phyloP scores from a whole-genome alignment of 2,888 invertebrate species.

The Ectropis crepuscularia region DNA sequence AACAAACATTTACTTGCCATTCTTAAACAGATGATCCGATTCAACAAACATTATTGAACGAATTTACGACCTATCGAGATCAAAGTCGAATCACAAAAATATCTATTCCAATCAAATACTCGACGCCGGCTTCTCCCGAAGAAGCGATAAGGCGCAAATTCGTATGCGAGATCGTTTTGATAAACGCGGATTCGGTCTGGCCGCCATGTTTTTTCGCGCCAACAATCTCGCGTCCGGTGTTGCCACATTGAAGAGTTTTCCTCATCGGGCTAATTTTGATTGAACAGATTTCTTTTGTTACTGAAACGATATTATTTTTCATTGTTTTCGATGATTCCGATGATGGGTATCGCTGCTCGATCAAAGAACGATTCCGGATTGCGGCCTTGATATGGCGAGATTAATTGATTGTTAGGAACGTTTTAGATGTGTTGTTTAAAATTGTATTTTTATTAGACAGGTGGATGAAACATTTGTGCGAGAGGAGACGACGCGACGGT shows the following conservation, averaged over 20 bases:
- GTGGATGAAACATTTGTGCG: conserved; percentile 28
- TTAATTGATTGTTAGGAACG: conserved; percentile 57
- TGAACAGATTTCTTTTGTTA: conserved; percentile 62
- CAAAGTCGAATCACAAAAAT: conserved; percentile 71
- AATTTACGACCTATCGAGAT: conserved; percentile 76
- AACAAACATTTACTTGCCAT: conserved; percentile 80
- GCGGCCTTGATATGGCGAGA: conserved; percentile 48
- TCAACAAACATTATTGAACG: conserved; percentile 75
- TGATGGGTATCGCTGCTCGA: conserved; percentile 56
- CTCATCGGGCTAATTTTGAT: conserved; percentile 66
- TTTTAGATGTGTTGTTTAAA: conserved; percentile 53
- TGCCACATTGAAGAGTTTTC: conserved; percentile 63
- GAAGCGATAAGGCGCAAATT: conserved; percentile 59
- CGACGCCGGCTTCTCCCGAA: conserved; percentile 50
- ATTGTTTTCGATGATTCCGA: conserved; percentile 45
- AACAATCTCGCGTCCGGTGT: conserved; percentile 62
- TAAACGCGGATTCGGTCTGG: conserved; percentile 56
- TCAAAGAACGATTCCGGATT: conserved; percentile 55
- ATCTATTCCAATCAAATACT: conserved; percentile 55
- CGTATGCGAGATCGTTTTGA: conserved; percentile 54
- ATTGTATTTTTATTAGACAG: conserved; percentile 43
- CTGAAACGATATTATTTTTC: conserved; percentile 52
- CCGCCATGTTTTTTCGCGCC: conserved; percentile 66
- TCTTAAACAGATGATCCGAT: conserved; percentile 73
- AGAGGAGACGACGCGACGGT: conserved; percentile 34